A percentile compares a stretch with the other conserved stretches of the same genome.
Evolutionary conservation across 2,888 invertebrate genomes (phyloP).

Genomic region (Diarsia brunnea): DNA sequence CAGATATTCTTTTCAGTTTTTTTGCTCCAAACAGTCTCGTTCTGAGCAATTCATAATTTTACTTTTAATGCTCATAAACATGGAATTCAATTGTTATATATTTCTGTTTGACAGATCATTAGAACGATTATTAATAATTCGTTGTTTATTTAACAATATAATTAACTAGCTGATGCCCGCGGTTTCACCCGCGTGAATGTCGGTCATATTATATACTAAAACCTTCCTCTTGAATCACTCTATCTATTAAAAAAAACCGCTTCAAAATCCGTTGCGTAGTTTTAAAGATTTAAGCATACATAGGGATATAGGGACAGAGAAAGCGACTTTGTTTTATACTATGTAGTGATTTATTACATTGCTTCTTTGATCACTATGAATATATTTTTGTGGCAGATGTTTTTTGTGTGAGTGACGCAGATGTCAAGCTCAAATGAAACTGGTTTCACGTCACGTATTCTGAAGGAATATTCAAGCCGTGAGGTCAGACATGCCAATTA

Average conservation of each 20-base stretch:
- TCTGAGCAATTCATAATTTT: constrained; percentile 19
- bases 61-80: constrained; percentile 10
- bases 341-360: too few relatives aligned
- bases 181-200: too few relatives aligned
- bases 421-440: not conserved
- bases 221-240: too few relatives aligned
- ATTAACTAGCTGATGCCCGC: too few relatives aligned
- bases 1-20: constrained; percentile 4
- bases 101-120: constrained; percentile 2
- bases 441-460: constrained; percentile 20
- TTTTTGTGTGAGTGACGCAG: constrained; percentile 8
- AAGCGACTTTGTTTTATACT: too few relatives aligned
- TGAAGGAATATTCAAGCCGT: constrained; percentile 18
- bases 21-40: not conserved
- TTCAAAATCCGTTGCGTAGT: too few relatives aligned
- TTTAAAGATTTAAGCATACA: too few relatives aligned
- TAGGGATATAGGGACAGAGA: too few relatives aligned
- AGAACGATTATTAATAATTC: not conserved
- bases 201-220: too few relatives aligned
- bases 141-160: not conserved
- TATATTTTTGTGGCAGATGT: not conserved
- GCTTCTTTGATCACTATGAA: not conserved
- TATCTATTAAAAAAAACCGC: too few relatives aligned
- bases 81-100: not conserved
- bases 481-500: constrained; percentile 29